Evolutionary conservation across 2,797 vertebrate genomes (phyloP).

Genomic region (Sebastes iracundus): DNA sequence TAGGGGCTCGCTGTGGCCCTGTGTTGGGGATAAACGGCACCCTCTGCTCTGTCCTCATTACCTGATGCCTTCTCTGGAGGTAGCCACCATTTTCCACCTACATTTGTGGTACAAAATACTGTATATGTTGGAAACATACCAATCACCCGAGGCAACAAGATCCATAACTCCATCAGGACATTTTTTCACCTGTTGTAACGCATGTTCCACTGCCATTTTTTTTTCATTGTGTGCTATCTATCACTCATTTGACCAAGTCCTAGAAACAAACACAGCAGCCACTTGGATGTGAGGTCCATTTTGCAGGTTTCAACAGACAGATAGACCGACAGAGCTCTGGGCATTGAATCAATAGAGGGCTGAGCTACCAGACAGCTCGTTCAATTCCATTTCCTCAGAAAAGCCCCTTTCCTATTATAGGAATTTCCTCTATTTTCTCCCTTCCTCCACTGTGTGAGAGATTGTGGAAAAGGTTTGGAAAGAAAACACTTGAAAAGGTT

Average conservation of each 20-base stretch:
- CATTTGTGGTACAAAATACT: neutral
- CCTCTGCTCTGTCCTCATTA: slow-evolving; percentile 18
- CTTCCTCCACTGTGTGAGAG: slow-evolving; percentile 18
- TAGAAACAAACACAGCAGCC: neutral
- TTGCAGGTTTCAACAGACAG: slow-evolving; percentile 25
- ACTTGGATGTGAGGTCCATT: slow-evolving; percentile 10
- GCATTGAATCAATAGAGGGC: slow-evolving; percentile 45
- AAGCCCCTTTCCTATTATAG: slow-evolving; percentile 47
- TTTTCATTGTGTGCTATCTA: neutral
- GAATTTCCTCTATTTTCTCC: slow-evolving; percentile 43
- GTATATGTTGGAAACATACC: neutral
- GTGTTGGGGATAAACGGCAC: neutral
- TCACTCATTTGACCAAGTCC: neutral
- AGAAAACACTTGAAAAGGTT: slow-evolving; percentile 29
- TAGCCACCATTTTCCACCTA: neutral
- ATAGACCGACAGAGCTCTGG: slow-evolving; percentile 6
- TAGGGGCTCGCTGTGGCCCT: neutral
- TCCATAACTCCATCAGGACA: neutral
- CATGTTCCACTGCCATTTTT: neutral
- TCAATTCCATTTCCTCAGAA: slow-evolving; percentile 70
- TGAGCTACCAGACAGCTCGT: slow-evolving; percentile 36
- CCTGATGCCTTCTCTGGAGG: neutral
- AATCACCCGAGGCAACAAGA: neutral
- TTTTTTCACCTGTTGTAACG: neutral
- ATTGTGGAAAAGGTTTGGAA: slow-evolving; percentile 19